Base-by-base conservation (phyloP, 1,140 invertebrate species). In the Bombus fervidus region DNA sequence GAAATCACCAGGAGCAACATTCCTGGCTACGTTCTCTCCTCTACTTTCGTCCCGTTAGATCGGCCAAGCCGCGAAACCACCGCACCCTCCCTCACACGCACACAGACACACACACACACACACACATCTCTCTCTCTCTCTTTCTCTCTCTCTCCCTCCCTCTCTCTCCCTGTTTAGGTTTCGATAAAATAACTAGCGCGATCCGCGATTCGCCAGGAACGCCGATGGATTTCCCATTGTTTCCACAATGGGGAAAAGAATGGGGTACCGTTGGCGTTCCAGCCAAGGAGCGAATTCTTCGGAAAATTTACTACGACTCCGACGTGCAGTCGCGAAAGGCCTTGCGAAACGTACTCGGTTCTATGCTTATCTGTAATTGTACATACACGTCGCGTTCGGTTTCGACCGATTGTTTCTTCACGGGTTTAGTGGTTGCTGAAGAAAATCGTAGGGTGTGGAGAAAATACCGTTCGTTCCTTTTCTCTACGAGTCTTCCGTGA, bases 1-100 rank as follows among this genome's bases (percentile, higher is more conserved):
- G 75, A 90, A 90, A 90, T 90, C 88, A 87, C 75, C 75, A 59
- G 39, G 34, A 80, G 59, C 72, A 75, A 75, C 84, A 85, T 85
- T 85, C 84, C 84, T 78, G 28, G 57, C 59, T 69, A 34, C 84
- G 69, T 81, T 85, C 78, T 72, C 57, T 74, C 69, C 59, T 41
- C 69, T 64, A 85, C 78, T 85, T 85, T 85, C 79, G 68, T 41
- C 79, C 79, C n/a, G 59, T 80, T 37, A 28, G 69, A 39, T 66
- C 68, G 66, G 71, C n/a, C 34, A 25, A 25, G 3, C 66, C 78
- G 37, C 74, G 83, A 57, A 59, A 15, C 43, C 10, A 25, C n/a
- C 74, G 74, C 41, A 25, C 41, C 10, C 31, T 25, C 9, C 1
- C 53, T 22, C 22, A 8, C 2, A 8, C 34, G 1, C 31, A 12